These are phyloP conservation scores for Alectura lathami DNA, from an alignment of 2,113 vertebrate species.

Conservation along the genomic window DNA sequence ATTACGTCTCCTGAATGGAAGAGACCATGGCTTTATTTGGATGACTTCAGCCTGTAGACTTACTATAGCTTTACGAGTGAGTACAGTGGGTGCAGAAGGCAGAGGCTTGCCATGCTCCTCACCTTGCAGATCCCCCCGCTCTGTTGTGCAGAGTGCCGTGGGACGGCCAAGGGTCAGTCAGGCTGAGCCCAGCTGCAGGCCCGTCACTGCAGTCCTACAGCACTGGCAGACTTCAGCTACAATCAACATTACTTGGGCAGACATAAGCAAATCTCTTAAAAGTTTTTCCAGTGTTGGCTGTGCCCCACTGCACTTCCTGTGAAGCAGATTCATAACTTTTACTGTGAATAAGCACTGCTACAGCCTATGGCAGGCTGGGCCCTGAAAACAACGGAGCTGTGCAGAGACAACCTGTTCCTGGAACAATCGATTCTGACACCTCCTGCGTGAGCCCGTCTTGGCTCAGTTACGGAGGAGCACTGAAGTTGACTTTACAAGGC, in stretches of 20 bases:
- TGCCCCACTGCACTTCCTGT: conserved; percentile 4
- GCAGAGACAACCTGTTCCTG: conserved; percentile 30
- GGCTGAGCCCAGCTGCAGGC: not conserved
- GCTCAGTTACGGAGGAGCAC: not conserved
- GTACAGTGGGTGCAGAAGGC: not conserved
- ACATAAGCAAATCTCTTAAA: not conserved
- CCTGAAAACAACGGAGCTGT: conserved; percentile 49
- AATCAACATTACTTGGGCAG: not conserved
- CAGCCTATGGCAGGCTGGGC: not conserved
- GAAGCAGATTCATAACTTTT: conserved; percentile 18
- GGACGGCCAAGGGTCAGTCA: not conserved
- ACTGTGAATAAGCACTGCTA: conserved; percentile 24
- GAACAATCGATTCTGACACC: conserved; percentile 41
- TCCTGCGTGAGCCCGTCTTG: conserved; percentile 27
- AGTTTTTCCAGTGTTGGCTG: not conserved
- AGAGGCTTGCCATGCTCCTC: not conserved
- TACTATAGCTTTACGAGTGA: not conserved
- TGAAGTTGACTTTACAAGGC: conserved; percentile 67
- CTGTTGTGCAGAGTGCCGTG: not conserved
- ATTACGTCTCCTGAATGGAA: not conserved
- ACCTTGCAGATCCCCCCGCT: not conserved
- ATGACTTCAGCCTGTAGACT: not conserved
- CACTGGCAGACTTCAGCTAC: not conserved
- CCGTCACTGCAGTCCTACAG: not conserved
- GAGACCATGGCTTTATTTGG: not conserved